A percentile compares a stretch with the other conserved stretches of the same genome.
Evolutionary conservation across 1,140 invertebrate species (phyloP).

Genomic region (Euwallacea similis): DNA sequence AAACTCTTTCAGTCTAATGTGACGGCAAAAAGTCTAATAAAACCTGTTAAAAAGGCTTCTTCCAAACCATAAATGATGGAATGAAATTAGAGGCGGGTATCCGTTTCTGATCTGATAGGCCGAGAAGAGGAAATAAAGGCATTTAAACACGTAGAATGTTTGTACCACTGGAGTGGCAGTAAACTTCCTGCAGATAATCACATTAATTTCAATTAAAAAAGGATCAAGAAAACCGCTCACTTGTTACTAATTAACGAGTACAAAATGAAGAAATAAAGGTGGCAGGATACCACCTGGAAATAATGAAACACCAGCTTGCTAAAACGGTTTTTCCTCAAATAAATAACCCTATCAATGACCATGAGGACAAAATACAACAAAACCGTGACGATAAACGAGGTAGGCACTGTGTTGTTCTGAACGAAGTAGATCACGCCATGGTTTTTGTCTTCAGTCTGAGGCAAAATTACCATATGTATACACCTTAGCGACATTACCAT

Average conservation of each 20-base stretch:
- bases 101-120: constrained; percentile 36
- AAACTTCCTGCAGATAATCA: constrained; percentile 12
- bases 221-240: neutral
- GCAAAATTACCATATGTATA: neutral
- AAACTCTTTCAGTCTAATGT: constrained; percentile 1
- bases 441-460: neutral
- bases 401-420: constrained; percentile 14
- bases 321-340: constrained; percentile 22
- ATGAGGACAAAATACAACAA: constrained; percentile 13
- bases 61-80: constrained; percentile 20
- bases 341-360: constrained; percentile 19
- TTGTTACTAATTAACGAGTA: constrained; percentile 13
- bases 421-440: constrained; percentile 18
- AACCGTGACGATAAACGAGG: constrained; percentile 12
- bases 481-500: neutral
- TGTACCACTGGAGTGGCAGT: constrained; percentile 3
- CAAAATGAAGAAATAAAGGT: constrained; percentile 23
- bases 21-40: neutral
- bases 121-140: constrained; percentile 30
- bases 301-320: constrained; percentile 22
- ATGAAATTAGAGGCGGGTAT: constrained; percentile 24
- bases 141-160: constrained; percentile 30
- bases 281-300: constrained; percentile 18
- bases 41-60: constrained; percentile 11
- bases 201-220: constrained; percentile 7